Conservation (phyloP, 2,888 invertebrate species). For the Tetragnatha montana region DNA sequence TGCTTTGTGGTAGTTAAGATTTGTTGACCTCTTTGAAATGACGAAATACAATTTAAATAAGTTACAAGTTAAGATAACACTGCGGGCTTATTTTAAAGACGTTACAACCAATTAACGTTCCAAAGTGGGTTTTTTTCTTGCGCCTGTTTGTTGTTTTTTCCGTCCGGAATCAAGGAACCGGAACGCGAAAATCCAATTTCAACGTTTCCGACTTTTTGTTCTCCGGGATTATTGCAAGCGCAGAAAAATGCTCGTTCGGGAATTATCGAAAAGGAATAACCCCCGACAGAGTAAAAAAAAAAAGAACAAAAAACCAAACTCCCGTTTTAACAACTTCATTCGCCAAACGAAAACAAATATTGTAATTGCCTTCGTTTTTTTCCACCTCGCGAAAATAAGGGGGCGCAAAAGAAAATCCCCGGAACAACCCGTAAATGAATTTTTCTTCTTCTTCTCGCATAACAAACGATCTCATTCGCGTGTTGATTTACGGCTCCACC, state of each 20-base stretch:
- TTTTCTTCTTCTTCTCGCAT: not conserved
- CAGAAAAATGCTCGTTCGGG: constrained; percentile 4
- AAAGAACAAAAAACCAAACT: not conserved
- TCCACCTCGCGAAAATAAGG: too few relatives aligned
- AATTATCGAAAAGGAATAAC: constrained; percentile 17
- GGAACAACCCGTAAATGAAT: not conserved
- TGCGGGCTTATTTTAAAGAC: too few relatives aligned
- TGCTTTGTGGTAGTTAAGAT: too few relatives aligned
- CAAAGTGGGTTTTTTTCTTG: too few relatives aligned
- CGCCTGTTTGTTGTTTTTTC: too few relatives aligned
- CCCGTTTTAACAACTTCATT: not conserved
- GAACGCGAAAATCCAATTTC: not conserved
- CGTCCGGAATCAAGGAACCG: too few relatives aligned
- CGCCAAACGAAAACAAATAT: constrained; percentile 25
- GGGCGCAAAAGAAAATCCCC: not conserved
- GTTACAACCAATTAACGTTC: too few relatives aligned
- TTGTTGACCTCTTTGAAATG: too few relatives aligned
- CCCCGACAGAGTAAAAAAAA: not conserved
- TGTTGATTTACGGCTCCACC: constrained; percentile 29
- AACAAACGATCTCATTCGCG: constrained; percentile 46
- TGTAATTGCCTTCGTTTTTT: constrained; percentile 28
- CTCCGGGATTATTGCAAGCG: not conserved
- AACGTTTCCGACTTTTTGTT: not conserved
- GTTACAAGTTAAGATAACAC: too few relatives aligned
- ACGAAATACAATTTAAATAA: too few relatives aligned